Base-by-base conservation (phyloP, 2,113 vertebrate genomes). In the Cyprinodon tularosa region DNA sequence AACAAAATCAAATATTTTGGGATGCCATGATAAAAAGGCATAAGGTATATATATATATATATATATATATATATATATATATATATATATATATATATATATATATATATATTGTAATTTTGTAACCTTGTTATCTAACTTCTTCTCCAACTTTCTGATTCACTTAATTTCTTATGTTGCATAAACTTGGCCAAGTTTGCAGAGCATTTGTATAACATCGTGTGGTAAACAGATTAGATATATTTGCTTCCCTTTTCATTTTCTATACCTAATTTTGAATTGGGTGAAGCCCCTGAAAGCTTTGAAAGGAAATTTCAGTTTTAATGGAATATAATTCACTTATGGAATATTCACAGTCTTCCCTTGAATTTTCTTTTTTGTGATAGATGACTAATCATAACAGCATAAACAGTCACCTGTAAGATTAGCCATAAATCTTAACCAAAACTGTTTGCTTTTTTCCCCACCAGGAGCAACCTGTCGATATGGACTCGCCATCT, bases 361-460 rank as follows among this genome's bases (percentile, higher is more conserved):
- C 65, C 69, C 90, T 94, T 93, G 93, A 94, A 96, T 95, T 78
- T 94, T 93, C 92, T n/a, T 76, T 90, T 53, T 50, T 20, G 14
- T 96, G 94, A 96, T 95, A 92, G 91, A 95, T 96, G 96, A 96
- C 94, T 94, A 95, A 95, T 95, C 95, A 96, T 98, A 96, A 96
- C 92, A 91, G 95, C 95, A 94, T 92, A 95, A 96, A 95, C 93
- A 87, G 94, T 97, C 96, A 96, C 95, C 94, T 97, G 94, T 93
- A 95, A 97, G 95, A 95, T 94, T 84, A 85, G 94, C 92, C 95
- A 96, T 97, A 97, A 96, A 97, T 98, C 96, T 97, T 97, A 97
- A 97, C 96, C 95, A 93, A 97, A 97, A 96, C 94, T 93, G 94
- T 96, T 95, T 93, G 13, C 20, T 93, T 90, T 12, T 20, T 64